Base-by-base conservation (phyloP, 2,888 invertebrate species). In the Luperina nickerlii region DNA sequence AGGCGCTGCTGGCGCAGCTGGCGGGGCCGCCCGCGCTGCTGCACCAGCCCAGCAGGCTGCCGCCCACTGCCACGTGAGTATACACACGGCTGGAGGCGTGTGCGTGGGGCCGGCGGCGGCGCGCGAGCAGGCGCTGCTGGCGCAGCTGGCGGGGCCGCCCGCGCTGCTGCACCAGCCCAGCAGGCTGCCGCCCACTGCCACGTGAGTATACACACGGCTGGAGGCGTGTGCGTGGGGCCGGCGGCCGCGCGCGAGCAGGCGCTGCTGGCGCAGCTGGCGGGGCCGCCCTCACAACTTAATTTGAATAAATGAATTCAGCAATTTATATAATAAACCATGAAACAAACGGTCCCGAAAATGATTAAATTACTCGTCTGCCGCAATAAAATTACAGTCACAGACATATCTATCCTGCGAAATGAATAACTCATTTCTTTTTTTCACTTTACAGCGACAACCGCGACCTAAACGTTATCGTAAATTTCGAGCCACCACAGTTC, bases 381-480 rank as follows among this genome's bases (percentile, higher is more conserved):
- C 15, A 66, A 24, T 8, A 42, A 7, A 65, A 13, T 65, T 27
- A 20, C 6, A 18, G 8, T 4, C n/a, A 11, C 62, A 11, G 42
- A 15, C 38, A 24, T 27, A 45, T 45, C 32, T 32, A 11, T 13
- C 32, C 20, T 24, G 13, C 7, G 13, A 38, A 13, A 24, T 38
- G 0, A 15, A 20, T 15, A 32, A 42, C 57, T 57, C 45, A 5
- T 11, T 15, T 6, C 2, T 5, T 57, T 42, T 18, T 6, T 38
- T 18, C 11, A 24, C 13, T 42, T 51, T 27, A 45, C 92, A 97
- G 97, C 71, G 98, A 99, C 95, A 99, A 99, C 95, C 97, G 98
- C 66, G 98, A 99, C 94, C 95, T 98, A 48, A 97, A 97, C 82
- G 98, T 98, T 13, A 97, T 98, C 90, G 96, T 98, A 18, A 97